These are phyloP conservation scores for Lithosia quadra DNA, from an alignment of 2,888 invertebrate genomes.

Conservation along the genomic window DNA sequence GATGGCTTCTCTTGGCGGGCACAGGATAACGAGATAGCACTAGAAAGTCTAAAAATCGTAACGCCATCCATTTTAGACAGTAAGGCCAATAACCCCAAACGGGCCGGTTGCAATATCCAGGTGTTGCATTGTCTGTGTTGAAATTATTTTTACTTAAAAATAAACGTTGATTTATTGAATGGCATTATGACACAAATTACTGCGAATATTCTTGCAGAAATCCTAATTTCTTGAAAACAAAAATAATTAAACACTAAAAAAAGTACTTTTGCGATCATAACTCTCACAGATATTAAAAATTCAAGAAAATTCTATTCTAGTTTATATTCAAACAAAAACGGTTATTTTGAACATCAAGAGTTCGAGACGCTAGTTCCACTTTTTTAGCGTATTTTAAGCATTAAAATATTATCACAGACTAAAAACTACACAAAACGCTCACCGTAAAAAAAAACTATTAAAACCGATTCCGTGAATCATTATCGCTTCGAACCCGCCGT, in stretches of 20 bases:
- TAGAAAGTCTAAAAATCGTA: constrained; percentile 62
- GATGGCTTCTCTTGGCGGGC: constrained; percentile 69
- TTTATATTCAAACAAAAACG: not conserved
- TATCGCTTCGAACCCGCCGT: constrained; percentile 41
- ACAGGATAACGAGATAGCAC: constrained; percentile 59
- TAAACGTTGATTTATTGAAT: constrained; percentile 58
- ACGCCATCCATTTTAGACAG: constrained; percentile 60
- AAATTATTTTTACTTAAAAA: constrained; percentile 50
- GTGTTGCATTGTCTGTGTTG: constrained; percentile 53
- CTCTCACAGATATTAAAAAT: not conserved
- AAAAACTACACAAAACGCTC: constrained; percentile 47
- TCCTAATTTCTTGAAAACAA: constrained; percentile 44
- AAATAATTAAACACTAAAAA: constrained; percentile 33
- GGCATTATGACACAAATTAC: constrained; percentile 60
- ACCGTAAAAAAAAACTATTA: constrained; percentile 46
- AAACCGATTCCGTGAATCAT: constrained; percentile 66
- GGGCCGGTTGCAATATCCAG: constrained; percentile 50
- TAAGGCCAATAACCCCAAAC: constrained; percentile 58
- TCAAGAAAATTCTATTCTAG: not conserved
- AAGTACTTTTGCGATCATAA: constrained; percentile 31
- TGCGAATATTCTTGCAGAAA: constrained; percentile 43
- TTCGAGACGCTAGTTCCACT: constrained; percentile 35
- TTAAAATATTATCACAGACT: constrained; percentile 42
- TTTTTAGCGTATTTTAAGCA: constrained; percentile 20
- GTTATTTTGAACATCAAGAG: constrained; percentile 14